phyloP scores from a whole-genome alignment of 1,140 invertebrate genomes.

The Lucilia cuprina region DNA sequence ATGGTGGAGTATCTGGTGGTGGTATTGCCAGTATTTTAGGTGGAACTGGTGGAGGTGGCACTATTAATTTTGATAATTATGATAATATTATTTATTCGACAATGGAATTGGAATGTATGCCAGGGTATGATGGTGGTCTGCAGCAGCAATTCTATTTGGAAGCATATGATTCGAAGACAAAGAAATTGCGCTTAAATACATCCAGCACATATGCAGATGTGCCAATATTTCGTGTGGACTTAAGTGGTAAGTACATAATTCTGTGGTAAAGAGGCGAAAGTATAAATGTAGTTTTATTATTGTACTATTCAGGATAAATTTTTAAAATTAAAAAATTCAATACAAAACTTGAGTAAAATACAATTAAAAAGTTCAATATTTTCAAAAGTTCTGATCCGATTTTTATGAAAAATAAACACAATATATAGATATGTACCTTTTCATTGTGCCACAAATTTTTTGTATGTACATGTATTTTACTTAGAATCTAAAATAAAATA shows the following conservation, averaged over 20 bases:
- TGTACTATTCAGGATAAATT: too few species aligned
- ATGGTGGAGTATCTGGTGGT: background rate
- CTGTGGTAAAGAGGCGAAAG: too few species aligned
- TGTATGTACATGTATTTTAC: too few species aligned
- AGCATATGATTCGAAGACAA: slow-evolving; percentile 76
- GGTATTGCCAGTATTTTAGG: background rate
- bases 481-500: too few species aligned
- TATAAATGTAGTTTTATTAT: too few species aligned
- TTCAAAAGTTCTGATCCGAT: too few species aligned
- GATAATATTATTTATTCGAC: slow-evolving; percentile 62
- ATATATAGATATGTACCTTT: too few species aligned
- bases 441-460: too few species aligned
- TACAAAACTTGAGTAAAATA: too few species aligned
- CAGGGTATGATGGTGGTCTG: slow-evolving; percentile 81
- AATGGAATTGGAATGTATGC: slow-evolving; percentile 61
- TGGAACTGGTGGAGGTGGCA: slow-evolving; percentile 43
- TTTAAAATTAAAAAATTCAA: too few species aligned
- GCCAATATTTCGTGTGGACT: slow-evolving; percentile 74
- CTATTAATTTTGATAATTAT: slow-evolving; percentile 60
- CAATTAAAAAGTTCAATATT: too few species aligned
- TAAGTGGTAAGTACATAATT: slow-evolving; percentile 54
- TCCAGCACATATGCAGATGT: slow-evolving; percentile 66
- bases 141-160: slow-evolving; percentile 83
- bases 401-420: too few species aligned
- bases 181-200: slow-evolving; percentile 74